A percentile compares a stretch with the other conserved stretches of the same genome.
These are phyloP conservation scores for Drosophila kuntzei DNA, from an alignment of 2,888 invertebrate genomes.

Conservation along the genomic window DNA sequence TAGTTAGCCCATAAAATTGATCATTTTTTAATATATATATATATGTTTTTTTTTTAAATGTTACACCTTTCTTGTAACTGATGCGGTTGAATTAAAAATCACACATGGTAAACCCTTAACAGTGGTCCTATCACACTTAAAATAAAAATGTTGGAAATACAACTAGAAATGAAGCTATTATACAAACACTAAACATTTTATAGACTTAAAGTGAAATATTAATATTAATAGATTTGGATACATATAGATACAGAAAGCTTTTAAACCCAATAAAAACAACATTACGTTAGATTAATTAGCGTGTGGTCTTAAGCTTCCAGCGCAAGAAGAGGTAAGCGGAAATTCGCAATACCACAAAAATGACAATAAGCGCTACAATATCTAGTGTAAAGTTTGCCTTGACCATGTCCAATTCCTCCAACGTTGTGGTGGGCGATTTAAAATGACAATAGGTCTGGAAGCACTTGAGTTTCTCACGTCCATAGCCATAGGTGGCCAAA, in stretches of 20 bases:
- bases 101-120: slow-evolving; percentile 35
- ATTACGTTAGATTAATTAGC: slow-evolving; percentile 86
- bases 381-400: slow-evolving; percentile 92
- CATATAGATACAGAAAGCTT: slow-evolving; percentile 66
- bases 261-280: slow-evolving; percentile 57
- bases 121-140: slow-evolving; percentile 40
- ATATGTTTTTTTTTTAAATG: not conserved
- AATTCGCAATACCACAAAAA: slow-evolving; percentile 92
- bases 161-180: slow-evolving; percentile 38
- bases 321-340: slow-evolving; percentile 94
- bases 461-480: slow-evolving; percentile 92
- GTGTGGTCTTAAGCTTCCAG: slow-evolving; percentile 93
- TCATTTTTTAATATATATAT: slow-evolving; percentile 1
- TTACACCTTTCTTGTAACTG: slow-evolving; percentile 19
- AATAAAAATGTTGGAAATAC: slow-evolving; percentile 20
- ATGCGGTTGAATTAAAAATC: slow-evolving; percentile 31
- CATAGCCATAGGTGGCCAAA: slow-evolving; percentile 95
- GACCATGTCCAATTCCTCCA: slow-evolving; percentile 95
- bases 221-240: slow-evolving; percentile 46
- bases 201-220: slow-evolving; percentile 40
- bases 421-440: slow-evolving; percentile 91
- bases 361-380: slow-evolving; percentile 91
- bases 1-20: slow-evolving; percentile 25
- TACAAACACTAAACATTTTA: slow-evolving; percentile 32
- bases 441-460: slow-evolving; percentile 94